Conservation (phyloP, 2,113 vertebrate species). For the Catharus minimus region DNA sequence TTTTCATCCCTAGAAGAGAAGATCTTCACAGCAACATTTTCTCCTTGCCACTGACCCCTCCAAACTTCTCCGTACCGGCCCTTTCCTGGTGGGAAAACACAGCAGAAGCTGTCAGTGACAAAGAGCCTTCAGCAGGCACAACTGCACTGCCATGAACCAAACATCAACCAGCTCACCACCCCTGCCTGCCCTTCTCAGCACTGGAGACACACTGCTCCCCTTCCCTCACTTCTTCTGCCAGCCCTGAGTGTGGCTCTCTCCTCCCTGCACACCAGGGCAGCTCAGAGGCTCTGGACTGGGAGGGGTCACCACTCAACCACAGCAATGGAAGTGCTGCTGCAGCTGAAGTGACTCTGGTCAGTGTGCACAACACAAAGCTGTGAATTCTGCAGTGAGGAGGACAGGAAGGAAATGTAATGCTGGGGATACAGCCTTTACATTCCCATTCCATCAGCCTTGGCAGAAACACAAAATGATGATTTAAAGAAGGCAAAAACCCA, state of each 20-base stretch:
- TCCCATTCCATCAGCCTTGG: background rate
- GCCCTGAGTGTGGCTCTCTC: background rate
- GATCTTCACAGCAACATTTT: conserved; percentile 96
- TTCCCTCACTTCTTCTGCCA: fast-evolving
- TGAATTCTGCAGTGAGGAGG: background rate
- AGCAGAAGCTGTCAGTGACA: background rate
- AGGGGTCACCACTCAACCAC: background rate
- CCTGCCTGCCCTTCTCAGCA: fast-evolving
- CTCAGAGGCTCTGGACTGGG: fast-evolving
- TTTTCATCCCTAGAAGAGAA: conserved; percentile 98
- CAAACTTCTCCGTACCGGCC: conserved; percentile 97
- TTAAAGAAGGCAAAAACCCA: background rate
- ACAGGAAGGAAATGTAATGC: background rate
- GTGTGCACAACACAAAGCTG: background rate
- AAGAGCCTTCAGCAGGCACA: background rate
- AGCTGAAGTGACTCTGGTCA: background rate
- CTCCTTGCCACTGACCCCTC: conserved; percentile 97
- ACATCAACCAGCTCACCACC: fast-evolving
- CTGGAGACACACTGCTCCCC: background rate
- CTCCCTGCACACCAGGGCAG: background rate
- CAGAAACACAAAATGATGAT: background rate
- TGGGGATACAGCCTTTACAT: background rate
- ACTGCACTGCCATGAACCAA: fast-evolving
- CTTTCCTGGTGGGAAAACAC: conserved; percentile 79
- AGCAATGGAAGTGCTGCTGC: fast-evolving